phyloP scores from a whole-genome alignment of 2,888 invertebrate genomes.

The Melieria omissa region DNA sequence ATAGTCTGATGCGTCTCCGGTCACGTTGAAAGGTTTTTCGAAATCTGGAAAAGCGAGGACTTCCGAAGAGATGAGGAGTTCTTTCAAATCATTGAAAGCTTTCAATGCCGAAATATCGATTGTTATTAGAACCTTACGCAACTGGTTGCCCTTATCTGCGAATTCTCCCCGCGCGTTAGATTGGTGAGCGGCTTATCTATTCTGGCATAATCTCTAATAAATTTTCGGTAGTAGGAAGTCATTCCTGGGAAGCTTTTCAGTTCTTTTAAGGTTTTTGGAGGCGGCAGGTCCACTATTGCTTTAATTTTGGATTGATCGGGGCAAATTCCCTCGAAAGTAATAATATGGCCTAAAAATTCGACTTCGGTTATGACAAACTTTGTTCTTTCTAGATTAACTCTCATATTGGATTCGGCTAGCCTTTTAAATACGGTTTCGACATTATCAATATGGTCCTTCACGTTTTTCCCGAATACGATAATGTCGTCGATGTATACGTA shows the following conservation, averaged over 20 bases:
- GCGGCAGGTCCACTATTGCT: background rate
- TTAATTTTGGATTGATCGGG: no score
- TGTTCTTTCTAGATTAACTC: no score
- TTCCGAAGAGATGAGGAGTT: conserved; percentile 38
- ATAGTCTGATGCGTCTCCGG: background rate
- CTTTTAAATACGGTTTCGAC: conserved; percentile 20
- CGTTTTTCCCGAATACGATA: conserved; percentile 40
- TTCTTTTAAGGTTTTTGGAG: conserved; percentile 36
- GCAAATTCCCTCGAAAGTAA: no score
- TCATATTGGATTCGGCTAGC: conserved; percentile 1
- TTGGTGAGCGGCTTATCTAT: conserved; percentile 41
- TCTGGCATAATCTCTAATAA: conserved; percentile 40
- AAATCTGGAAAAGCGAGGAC: conserved; percentile 6
- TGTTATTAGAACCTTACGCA: conserved; percentile 34
- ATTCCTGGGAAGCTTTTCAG: conserved; percentile 37
- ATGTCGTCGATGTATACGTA: conserved; percentile 38
- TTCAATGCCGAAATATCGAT: conserved; percentile 33
- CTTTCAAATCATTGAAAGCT: conserved; percentile 42
- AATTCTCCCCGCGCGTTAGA: conserved; percentile 40
- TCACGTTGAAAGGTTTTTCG: no score
- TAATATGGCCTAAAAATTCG: no score
- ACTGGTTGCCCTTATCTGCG: conserved; percentile 37
- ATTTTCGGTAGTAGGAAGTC: conserved; percentile 36
- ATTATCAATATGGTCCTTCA: conserved; percentile 18
- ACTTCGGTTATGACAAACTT: no score